Percentiles rank a stretch among this genome's conserved stretches.
Conservation (phyloP, 2,888 invertebrate genomes). For the Syrista parreyssii region DNA sequence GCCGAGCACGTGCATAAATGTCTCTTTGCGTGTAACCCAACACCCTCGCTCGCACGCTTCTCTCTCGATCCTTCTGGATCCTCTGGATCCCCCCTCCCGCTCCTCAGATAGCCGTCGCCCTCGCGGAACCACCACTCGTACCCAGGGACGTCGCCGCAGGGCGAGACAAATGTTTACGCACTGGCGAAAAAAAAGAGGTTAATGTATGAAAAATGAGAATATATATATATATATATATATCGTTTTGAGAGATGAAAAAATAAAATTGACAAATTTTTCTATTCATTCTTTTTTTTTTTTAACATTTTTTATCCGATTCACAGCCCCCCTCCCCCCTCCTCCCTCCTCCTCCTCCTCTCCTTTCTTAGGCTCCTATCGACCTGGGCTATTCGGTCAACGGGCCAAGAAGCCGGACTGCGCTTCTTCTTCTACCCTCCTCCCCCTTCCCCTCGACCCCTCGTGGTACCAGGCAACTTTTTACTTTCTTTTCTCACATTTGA, state of each 20-base stretch:
- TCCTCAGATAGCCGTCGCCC: neutral
- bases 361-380: neutral
- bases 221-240: too few relatives aligned
- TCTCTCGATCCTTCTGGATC: slow-evolving; percentile 8
- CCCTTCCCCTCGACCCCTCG: slow-evolving; percentile 13
- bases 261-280: neutral
- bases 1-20: slow-evolving; percentile 36
- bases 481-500: slow-evolving; percentile 57
- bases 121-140: neutral
- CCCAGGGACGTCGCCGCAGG: neutral
- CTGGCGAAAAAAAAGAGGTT: neutral
- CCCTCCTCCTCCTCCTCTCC: too few relatives aligned
- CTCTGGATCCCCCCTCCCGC: slow-evolving; percentile 24
- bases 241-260: neutral
- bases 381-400: neutral
- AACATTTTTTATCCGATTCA: neutral
- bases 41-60: slow-evolving; percentile 29
- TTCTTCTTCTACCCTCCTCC: slow-evolving; percentile 5
- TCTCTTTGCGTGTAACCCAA: slow-evolving; percentile 40
- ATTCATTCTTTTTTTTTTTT: neutral
- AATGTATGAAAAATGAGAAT: neutral
- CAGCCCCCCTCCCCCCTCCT: neutral
- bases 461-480: neutral
- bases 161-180: neutral
- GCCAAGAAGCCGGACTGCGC: neutral